phyloP scores from a whole-genome alignment of 2,113 vertebrate species.

The Damaliscus lunatus region DNA sequence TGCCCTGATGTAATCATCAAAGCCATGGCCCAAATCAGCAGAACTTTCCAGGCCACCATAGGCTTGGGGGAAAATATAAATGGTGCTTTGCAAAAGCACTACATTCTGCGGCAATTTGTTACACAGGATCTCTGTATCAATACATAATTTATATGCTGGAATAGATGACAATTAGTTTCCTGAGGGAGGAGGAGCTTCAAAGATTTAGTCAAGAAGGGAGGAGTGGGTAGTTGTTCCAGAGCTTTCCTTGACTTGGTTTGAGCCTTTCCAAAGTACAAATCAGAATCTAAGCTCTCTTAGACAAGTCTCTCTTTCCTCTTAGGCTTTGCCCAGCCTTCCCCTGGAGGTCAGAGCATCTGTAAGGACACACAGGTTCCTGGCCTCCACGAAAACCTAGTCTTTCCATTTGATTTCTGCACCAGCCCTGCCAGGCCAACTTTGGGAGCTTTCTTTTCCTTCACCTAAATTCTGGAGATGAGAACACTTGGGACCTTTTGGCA shows the following conservation, averaged over 20 bases:
- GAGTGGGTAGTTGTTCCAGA: not conserved
- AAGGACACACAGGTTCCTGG: not conserved
- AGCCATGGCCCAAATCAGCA: not conserved
- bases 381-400: not conserved
- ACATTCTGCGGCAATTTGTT: not conserved
- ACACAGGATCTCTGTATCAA: not conserved
- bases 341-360: not conserved
- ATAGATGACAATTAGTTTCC: not conserved
- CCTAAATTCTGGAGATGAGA: not conserved
- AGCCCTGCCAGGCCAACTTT: not conserved
- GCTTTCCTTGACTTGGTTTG: not conserved
- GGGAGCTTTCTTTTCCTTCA: not conserved
- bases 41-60: not conserved
- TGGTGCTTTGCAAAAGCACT: not conserved
- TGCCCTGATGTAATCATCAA: not conserved
- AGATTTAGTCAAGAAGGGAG: not conserved
- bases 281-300: not conserved
- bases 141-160: not conserved
- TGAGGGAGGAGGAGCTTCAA: not conserved
- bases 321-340: not conserved
- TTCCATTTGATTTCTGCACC: not conserved
- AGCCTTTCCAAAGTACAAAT: not conserved
- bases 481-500: not conserved
- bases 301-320: not conserved
- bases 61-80: not conserved